Percentiles rank a stretch among this genome's conserved stretches.
phyloP scores from a whole-genome alignment of 2,797 vertebrate genomes.

The Gymnopithys bicolor region DNA sequence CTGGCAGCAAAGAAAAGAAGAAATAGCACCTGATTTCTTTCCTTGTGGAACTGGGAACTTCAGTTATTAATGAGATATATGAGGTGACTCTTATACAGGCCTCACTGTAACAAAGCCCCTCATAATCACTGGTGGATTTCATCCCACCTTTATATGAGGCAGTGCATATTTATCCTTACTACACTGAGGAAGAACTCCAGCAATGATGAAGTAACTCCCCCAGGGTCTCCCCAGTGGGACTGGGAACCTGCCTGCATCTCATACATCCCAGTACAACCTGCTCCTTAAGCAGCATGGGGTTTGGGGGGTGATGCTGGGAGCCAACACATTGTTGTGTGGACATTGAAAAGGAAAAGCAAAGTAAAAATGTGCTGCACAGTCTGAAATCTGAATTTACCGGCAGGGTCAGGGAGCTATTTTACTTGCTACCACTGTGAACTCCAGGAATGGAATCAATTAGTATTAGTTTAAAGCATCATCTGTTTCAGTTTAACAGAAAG shows the following conservation, averaged over 20 bases:
- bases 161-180: not conserved
- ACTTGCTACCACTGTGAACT: conserved; percentile 75
- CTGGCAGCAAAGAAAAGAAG: not conserved
- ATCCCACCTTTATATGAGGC: not conserved
- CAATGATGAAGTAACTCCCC: not conserved
- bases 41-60: not conserved
- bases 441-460: conserved; percentile 82
- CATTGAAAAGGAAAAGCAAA: not conserved
- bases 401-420: conserved; percentile 69
- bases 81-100: not conserved
- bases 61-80: conserved; percentile 10
- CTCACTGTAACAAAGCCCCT: not conserved
- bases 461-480: conserved; percentile 81
- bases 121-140: not conserved
- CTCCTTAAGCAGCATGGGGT: not conserved
- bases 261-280: rapidly evolving
- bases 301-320: not conserved
- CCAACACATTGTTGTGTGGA: not conserved
- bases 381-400: conserved; percentile 57
- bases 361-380: not conserved
- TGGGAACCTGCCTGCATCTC: not conserved
- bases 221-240: not conserved
- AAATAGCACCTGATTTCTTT: conserved; percentile 24
- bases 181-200: not conserved
- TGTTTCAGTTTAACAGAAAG: conserved; percentile 80